These are phyloP conservation scores for Tretioscincus oriximinensis DNA, from an alignment of 2,113 vertebrate species.

Conservation along the genomic window DNA sequence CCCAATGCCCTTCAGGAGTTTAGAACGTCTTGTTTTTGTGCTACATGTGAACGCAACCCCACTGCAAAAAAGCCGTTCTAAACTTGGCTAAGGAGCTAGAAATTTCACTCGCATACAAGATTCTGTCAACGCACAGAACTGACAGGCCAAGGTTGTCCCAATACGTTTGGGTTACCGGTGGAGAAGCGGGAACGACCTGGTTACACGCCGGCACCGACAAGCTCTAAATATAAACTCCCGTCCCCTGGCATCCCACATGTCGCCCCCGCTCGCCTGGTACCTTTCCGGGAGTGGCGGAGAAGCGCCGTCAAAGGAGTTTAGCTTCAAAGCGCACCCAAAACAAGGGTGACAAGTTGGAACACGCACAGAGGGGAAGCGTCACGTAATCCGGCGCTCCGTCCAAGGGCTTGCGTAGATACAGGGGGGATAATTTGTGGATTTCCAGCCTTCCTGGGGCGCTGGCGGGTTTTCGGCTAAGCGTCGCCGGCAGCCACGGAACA, in stretches of 20 bases:
- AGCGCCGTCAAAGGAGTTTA: constrained; percentile 47
- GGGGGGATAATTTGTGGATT: no score
- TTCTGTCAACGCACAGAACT: rapidly evolving
- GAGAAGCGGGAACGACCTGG: not conserved
- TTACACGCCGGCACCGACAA: not conserved
- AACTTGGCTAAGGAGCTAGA: not conserved
- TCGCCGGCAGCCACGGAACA: not conserved
- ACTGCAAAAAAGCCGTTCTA: not conserved
- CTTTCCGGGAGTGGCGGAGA: constrained; percentile 33
- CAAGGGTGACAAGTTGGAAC: no score
- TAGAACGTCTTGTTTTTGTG: no score
- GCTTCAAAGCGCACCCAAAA: constrained; percentile 8
- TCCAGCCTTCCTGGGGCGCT: not conserved
- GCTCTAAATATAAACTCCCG: constrained; percentile 45
- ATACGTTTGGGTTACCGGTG: not conserved
- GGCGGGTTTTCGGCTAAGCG: not conserved
- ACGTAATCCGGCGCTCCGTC: not conserved
- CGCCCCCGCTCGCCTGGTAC: constrained; percentile 47
- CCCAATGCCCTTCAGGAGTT: no score
- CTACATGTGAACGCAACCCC: no score
- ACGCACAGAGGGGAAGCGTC: no score
- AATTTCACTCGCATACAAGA: rapidly evolving
- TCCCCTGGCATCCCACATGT: not conserved
- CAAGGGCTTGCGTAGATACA: no score
- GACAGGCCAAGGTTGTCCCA: constrained; percentile 1